Conservation (phyloP, 2,113 vertebrate genomes). For the Vulpes ferrilata region DNA sequence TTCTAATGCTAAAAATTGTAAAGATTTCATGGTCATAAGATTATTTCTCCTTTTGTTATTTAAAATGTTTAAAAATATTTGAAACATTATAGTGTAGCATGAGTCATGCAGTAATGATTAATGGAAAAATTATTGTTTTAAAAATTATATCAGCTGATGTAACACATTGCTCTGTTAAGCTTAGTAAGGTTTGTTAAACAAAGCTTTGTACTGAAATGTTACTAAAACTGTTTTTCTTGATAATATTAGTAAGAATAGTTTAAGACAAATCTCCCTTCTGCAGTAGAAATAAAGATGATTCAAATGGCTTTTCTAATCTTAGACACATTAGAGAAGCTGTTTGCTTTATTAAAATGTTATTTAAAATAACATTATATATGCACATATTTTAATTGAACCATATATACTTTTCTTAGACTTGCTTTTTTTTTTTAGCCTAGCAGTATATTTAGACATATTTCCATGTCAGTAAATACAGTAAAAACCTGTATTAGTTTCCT, state of each 20-base stretch:
- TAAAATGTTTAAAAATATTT: slow-evolving; percentile 5
- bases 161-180: not conserved
- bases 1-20: not conserved
- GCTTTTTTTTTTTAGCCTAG: not conserved
- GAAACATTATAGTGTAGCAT: not conserved
- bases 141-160: not conserved
- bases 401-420: not conserved
- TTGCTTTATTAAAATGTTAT: slow-evolving; percentile 23
- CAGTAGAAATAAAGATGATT: not conserved
- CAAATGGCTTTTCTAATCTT: not conserved
- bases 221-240: slow-evolving; percentile 13
- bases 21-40: not conserved
- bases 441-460: not conserved
- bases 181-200: slow-evolving; percentile 46
- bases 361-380: not conserved
- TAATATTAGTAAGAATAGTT: not conserved
- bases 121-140: not conserved
- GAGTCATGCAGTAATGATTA: not conserved
- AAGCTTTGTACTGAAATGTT: not conserved
- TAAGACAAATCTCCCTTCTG: not conserved
- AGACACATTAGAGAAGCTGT: not conserved
- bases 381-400: not conserved
- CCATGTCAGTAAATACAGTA: not conserved
- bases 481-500: not conserved
- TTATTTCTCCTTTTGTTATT: not conserved